Evolutionary conservation across 2,888 invertebrate species (phyloP).

Genomic region (Ennomos erosarius): DNA sequence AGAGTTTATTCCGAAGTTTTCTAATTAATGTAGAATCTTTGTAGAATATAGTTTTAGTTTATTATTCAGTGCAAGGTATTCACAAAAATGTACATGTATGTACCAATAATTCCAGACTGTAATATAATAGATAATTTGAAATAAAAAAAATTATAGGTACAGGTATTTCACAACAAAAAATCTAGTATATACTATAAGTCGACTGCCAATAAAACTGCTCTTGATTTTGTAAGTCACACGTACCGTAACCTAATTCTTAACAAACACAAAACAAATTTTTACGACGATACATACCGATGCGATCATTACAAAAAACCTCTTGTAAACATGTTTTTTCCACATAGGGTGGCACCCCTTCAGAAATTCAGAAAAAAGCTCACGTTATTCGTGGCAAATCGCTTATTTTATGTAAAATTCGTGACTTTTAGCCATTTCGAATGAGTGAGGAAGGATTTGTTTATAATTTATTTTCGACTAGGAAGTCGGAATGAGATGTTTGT

Average conservation of each 20-base stretch:
- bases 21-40: constrained; percentile 51
- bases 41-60: constrained; percentile 1
- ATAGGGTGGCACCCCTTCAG: constrained; percentile 62
- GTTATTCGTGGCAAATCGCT: constrained; percentile 80
- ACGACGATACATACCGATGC: constrained; percentile 53
- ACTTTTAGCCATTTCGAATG: constrained; percentile 82
- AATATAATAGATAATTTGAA: no score
- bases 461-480: constrained; percentile 60
- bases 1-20: constrained; percentile 61
- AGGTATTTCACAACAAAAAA: no score
- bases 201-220: not conserved
- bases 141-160: no score
- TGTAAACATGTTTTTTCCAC: constrained; percentile 80
- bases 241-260: constrained; percentile 57
- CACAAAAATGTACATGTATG: no score
- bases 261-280: constrained; percentile 69
- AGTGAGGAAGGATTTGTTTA: constrained; percentile 82
- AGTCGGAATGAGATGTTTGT: constrained; percentile 66
- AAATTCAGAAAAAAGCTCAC: constrained; percentile 68
- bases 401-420: constrained; percentile 85
- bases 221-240: constrained; percentile 7
- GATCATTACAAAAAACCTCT: constrained; percentile 59
- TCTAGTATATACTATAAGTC: no score
- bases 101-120: no score
- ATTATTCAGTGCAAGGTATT: not conserved